Evolutionary conservation across 1,140 invertebrate genomes (phyloP), one percentile per base, ranked within the genome.

Genomic region (Lepidurus packardi): DNA sequence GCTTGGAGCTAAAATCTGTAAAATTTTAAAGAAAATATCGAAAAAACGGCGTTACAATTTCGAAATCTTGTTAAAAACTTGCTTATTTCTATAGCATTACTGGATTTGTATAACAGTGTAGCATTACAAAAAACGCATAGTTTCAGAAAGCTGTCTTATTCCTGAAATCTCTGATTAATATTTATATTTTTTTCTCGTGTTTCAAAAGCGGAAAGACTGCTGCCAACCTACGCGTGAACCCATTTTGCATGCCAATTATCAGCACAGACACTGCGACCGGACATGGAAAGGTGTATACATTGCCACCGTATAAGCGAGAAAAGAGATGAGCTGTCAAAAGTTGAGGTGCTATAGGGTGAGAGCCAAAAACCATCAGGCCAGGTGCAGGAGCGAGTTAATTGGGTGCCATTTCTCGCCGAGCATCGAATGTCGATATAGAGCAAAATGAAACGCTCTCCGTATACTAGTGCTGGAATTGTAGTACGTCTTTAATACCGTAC

Each of bases 331-430:
- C 53, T 65, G 53, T 65, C 53, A 65, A 65, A 65, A 21, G 34
- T 34, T 34, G 7, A 16, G 53, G 53, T 65, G 53, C 53, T 65
- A 16, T 34, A 34, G 3, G 34, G 34, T 34, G 34, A 34, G 34
- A 34, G 34, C 4, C n/a, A 1, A 65, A 65, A 65, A 13, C 16
- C 53, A 65, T 21, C 53, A 65, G 53, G 13, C 53, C 53, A 65
- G 53, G n/a, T 65, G 53, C 53, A 21, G 53, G 53, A 4, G 13
- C 53, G 53, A 65, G 53, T 65, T 65, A 65, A 65, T 65, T 65
- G 53, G 53, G 53, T 65, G 53, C 53, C 53, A 65, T 65, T 65
- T 65, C 53, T 2, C 53, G 21, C 53, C 21, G 53, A 65, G 21
- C 53, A 16, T 65, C 53, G 16, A 65, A 13, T 7, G 53, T 65